Evolutionary conservation across 1,140 invertebrate genomes (phyloP), one percentile per base, ranked within the genome.

Genomic region (Drosophila obscura): DNA sequence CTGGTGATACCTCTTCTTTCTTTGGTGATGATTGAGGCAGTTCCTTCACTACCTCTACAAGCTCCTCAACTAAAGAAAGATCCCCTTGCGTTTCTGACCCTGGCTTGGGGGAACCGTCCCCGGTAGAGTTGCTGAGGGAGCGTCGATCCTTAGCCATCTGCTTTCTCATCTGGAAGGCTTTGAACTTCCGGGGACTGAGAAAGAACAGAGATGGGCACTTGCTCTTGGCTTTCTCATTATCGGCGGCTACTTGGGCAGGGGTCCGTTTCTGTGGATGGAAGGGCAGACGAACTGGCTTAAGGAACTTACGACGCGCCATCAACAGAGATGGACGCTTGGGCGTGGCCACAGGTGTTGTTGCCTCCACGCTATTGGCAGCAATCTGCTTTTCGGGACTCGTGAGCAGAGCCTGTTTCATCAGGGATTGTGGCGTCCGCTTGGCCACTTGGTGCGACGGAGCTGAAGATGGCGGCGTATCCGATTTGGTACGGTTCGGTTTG

Each of bases 311-410:
- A 24, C 74, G 63, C 9, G 53, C n/a, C n/a, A n/a, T n/a, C 0
- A 75, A 22, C 5, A 59, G 9, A 0, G 73, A 59, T 6, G 53
- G n/a, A 4, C 58, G 48, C 6, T 52, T 59, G n/a, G 62, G 22
- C 6, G 31, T 43, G 8, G 43, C n/a, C 6, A 16, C 49, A 0
- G 68, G 61, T 3, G 77, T 73, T 0, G 44, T 63, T 19, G 9
- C n/a, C 2, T 60, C 59, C 0, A 75, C 58, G 48, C 6, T 52
- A 16, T 50, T 75, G 15, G 57, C 50, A 11, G 52, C 11, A 15
- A 73, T 67, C 49, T 83, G 71, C 41, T 91, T 91, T 9, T 91
- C 91, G 35, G 82, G 78, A 31, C 89, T 91, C 13, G 81, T 84
- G 2, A 91, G 50, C 26, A 91, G 22, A 4, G 82, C 90, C 39